Conservation (phyloP, 2,797 vertebrate genomes). For the Coccyzus lansbergi region DNA sequence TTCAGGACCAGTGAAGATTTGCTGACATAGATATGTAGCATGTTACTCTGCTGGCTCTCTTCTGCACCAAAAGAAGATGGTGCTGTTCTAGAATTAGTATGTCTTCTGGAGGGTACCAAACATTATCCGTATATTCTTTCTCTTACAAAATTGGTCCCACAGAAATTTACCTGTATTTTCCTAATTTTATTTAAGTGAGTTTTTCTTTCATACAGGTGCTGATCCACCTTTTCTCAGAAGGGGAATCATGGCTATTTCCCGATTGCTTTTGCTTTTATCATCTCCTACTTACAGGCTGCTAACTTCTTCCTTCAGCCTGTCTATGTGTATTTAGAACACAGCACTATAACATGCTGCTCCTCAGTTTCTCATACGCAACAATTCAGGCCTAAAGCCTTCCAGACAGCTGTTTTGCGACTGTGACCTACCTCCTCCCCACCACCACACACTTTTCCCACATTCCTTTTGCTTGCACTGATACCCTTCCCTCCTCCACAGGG, state of each 20-base stretch:
- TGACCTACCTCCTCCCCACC: neutral
- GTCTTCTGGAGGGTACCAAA: neutral
- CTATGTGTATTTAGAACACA: neutral
- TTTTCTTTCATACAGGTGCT: neutral
- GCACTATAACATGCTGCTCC: neutral
- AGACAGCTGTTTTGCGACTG: neutral
- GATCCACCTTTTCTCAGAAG: neutral
- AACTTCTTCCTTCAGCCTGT: neutral
- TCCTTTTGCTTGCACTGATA: neutral
- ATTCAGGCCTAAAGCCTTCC: neutral
- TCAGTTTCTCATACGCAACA: neutral
- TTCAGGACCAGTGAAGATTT: neutral
- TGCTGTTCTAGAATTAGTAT: neutral
- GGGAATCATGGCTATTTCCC: neutral
- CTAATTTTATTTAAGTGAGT: neutral
- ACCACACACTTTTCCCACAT: neutral
- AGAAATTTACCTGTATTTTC: neutral
- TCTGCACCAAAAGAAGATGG: neutral
- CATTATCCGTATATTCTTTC: neutral
- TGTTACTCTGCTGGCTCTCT: neutral
- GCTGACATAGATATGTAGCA: neutral
- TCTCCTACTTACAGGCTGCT: neutral
- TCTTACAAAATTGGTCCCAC: neutral
- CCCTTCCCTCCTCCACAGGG: neutral
- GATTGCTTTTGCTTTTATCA: neutral